Evolutionary conservation across 2,888 invertebrate species (phyloP).

Genomic region (Eupithecia exiguata): DNA sequence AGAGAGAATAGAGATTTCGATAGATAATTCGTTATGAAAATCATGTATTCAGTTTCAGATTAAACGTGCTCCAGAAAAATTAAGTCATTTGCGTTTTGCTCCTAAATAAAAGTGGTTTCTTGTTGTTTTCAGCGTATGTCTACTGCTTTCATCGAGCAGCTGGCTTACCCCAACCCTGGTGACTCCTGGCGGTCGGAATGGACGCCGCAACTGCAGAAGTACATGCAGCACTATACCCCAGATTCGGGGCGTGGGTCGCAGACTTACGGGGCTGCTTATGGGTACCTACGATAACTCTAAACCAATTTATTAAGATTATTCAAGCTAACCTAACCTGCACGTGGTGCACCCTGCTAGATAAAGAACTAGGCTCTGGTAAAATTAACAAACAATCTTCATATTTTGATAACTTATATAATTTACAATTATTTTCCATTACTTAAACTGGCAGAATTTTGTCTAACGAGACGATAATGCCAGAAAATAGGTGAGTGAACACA

Average conservation of each 20-base stretch:
- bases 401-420: too few relatives aligned
- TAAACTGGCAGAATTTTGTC: too few relatives aligned
- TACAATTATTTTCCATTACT: too few relatives aligned
- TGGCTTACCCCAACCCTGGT: constrained; percentile 79
- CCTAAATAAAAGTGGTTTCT: not conserved
- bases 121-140: constrained; percentile 72
- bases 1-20: too few relatives aligned
- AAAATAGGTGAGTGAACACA: not conserved
- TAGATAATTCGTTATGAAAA: not conserved
- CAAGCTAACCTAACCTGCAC: too few relatives aligned
- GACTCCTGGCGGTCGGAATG: constrained; percentile 83
- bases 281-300: constrained; percentile 56
- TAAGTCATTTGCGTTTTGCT: not conserved
- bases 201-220: constrained; percentile 81
- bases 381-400: too few relatives aligned
- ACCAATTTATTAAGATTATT: not conserved
- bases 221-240: constrained; percentile 81
- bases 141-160: constrained; percentile 79
- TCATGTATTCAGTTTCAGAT: not conserved
- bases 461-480: too few relatives aligned
- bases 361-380: too few relatives aligned
- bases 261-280: constrained; percentile 74
- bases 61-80: not conserved
- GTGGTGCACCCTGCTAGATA: too few relatives aligned
- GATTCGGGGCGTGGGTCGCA: constrained; percentile 81